phyloP scores from a whole-genome alignment of 2,888 invertebrate genomes.

The Drosophila quinaria region DNA sequence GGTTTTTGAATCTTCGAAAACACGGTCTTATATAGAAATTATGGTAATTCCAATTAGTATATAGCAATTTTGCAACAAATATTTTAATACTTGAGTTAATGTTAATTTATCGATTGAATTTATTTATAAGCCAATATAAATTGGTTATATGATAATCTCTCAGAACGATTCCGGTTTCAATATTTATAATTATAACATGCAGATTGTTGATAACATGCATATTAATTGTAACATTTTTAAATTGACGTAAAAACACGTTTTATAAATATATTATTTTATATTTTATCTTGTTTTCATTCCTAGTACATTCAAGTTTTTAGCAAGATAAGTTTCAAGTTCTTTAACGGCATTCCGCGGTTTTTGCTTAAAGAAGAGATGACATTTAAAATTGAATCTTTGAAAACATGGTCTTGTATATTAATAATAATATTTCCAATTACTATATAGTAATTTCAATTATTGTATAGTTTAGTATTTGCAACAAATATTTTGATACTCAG shows the following conservation, averaged over 20 bases:
- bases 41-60: no score
- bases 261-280: not conserved
- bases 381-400: no score
- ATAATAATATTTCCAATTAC: no score
- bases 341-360: no score
- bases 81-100: not conserved
- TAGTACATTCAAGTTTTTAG: not conserved
- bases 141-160: not conserved
- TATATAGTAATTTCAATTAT: no score
- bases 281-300: not conserved
- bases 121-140: not conserved
- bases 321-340: not conserved
- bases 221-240: not conserved
- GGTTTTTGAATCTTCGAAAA: not conserved
- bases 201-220: not conserved
- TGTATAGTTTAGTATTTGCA: no score
- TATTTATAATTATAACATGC: not conserved
- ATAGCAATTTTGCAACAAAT: not conserved
- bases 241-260: not conserved
- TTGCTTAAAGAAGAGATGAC: no score
- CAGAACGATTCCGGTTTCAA: not conserved
- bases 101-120: not conserved
- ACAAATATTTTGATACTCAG: no score
- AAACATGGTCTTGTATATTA: no score
- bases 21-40: not conserved